phyloP scores from a whole-genome alignment of 2,888 invertebrate genomes.

The Chrysolina americana region DNA sequence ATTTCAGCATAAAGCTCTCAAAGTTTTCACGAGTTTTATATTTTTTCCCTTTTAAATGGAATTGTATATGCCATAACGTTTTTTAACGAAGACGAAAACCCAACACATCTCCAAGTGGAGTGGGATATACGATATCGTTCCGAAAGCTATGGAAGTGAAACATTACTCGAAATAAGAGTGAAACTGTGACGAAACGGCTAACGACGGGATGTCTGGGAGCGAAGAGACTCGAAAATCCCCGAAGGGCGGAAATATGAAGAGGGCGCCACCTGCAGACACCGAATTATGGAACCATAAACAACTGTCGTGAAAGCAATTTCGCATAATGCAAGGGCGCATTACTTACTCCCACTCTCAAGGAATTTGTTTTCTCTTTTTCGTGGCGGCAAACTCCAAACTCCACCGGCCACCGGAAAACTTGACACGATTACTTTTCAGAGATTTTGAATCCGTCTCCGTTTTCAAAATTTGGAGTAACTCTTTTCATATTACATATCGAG shows the following conservation, averaged over 20 bases:
- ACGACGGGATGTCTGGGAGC: conserved; percentile 11
- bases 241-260: conserved; percentile 9
- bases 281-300: conserved; percentile 32
- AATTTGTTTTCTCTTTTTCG: conserved; percentile 20
- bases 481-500: no score
- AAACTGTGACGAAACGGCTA: background rate
- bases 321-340: conserved; percentile 33
- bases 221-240: background rate
- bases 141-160: conserved; percentile 9
- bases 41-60: no score
- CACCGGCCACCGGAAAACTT: conserved; percentile 22
- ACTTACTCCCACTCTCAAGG: conserved; percentile 33
- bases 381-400: conserved; percentile 23
- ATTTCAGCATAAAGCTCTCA: no score
- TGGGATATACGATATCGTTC: background rate
- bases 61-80: no score
- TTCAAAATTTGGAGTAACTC: no score
- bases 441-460: no score
- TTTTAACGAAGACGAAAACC: no score
- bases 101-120: no score
- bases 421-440: no score
- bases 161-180: conserved; percentile 6
- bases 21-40: no score
- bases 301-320: conserved; percentile 27
- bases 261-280: conserved; percentile 21